These are phyloP conservation scores for Papilio xuthus DNA, from an alignment of 1,140 invertebrate genomes.

Conservation along the genomic window DNA sequence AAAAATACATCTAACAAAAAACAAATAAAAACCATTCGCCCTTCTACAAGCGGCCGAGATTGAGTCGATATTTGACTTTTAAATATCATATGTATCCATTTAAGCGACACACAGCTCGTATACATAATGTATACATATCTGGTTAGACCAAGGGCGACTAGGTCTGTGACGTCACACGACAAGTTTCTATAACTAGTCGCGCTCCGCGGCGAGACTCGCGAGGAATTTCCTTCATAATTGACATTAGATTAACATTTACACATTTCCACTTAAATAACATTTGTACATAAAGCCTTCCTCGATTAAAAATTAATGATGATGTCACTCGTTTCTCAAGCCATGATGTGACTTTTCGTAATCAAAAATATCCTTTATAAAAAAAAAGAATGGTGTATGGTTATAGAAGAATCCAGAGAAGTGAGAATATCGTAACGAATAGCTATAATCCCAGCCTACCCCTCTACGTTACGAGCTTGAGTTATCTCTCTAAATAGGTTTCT, in stretches of 20 bases:
- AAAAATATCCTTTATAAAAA: no score
- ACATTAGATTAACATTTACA: slow-evolving; percentile 14
- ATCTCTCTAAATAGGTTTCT: not conserved
- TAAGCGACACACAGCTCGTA: slow-evolving; percentile 33
- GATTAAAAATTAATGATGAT: not conserved
- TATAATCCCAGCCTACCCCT: not conserved
- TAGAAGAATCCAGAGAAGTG: no score
- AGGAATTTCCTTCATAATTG: slow-evolving; percentile 13
- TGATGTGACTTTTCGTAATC: not conserved
- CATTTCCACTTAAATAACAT: slow-evolving; percentile 8
- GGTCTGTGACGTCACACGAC: slow-evolving; percentile 31
- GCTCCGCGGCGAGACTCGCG: not conserved
- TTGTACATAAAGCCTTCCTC: not conserved
- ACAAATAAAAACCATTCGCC: slow-evolving; percentile 26
- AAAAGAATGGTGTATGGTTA: no score
- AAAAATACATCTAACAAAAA: slow-evolving; percentile 22
- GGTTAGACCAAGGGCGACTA: slow-evolving; percentile 40
- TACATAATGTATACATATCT: slow-evolving; percentile 40
- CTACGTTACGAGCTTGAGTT: not conserved
- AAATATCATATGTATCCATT: slow-evolving; percentile 47
- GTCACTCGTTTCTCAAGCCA: not conserved
- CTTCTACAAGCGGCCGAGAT: slow-evolving; percentile 32
- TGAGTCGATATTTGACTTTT: slow-evolving; percentile 48
- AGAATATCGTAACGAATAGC: no score
- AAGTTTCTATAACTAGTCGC: slow-evolving; percentile 38